Conservation (phyloP, 2,797 vertebrate species). For the Phoxinus dragarum region DNA sequence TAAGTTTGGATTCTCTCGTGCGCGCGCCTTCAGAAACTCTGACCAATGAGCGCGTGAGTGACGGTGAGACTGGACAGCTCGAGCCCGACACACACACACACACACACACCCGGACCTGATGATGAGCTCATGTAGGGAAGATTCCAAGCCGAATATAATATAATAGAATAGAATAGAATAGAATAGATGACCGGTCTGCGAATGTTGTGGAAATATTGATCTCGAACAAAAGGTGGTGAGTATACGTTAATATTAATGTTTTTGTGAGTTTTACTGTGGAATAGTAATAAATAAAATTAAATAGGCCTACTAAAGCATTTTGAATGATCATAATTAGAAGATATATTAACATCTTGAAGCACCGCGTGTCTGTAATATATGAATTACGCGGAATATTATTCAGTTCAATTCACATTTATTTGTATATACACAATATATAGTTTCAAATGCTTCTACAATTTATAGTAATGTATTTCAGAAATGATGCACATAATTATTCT, state of each 20-base stretch:
- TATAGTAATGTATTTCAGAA: too few species aligned
- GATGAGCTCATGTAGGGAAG: not conserved
- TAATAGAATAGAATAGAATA: not conserved
- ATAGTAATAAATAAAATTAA: not conserved
- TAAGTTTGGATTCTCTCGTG: not conserved
- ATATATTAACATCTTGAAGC: not conserved
- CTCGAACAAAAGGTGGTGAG: not conserved
- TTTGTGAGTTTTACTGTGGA: not conserved
- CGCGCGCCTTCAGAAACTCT: not conserved
- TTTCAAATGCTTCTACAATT: too few species aligned
- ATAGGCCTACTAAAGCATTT: not conserved
- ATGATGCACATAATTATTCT: too few species aligned
- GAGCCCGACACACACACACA: not conserved
- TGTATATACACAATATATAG: too few species aligned
- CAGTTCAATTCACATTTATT: too few species aligned
- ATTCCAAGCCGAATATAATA: not conserved
- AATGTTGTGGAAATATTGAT: not conserved
- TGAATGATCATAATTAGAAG: not conserved
- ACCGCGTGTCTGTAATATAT: not conserved
- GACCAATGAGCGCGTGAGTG: conserved; percentile 24
- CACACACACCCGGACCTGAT: not conserved
- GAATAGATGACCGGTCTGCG: not conserved
- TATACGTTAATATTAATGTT: not conserved
- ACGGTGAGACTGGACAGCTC: conserved; percentile 4
- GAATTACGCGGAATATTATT: not conserved